Evolutionary conservation across 2,888 invertebrate species (phyloP).

Genomic region (Melanargia galathea): DNA sequence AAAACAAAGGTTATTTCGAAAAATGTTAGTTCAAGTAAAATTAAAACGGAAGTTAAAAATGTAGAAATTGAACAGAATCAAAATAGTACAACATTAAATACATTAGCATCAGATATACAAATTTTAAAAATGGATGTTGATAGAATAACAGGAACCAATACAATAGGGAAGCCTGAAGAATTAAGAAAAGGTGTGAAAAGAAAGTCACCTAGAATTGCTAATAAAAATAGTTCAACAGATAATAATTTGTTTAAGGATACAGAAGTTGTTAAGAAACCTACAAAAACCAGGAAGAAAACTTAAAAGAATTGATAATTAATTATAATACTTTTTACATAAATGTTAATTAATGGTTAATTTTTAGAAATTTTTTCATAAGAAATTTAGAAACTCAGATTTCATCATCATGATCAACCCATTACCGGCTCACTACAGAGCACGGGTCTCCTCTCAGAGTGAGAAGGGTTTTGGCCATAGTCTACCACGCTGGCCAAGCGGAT

Average conservation of each 20-base stretch:
- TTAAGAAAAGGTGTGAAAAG: constrained; percentile 47
- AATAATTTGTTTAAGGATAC: constrained; percentile 12
- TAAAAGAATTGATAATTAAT: background rate
- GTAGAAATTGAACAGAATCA: background rate
- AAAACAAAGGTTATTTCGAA: background rate
- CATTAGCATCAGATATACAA: background rate
- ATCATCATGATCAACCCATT: too few species aligned
- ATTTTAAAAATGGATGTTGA: constrained; percentile 7
- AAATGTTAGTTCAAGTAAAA: background rate
- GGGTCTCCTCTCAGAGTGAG: too few species aligned
- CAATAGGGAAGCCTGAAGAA: background rate
- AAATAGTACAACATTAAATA: background rate
- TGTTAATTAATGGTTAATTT: too few species aligned
- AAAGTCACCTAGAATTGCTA: constrained; percentile 39
- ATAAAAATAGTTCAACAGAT: constrained; percentile 25
- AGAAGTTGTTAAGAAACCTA: constrained; percentile 20
- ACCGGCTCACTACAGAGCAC: too few species aligned
- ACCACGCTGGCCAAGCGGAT: too few species aligned
- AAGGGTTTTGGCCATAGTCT: too few species aligned
- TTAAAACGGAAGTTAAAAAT: background rate
- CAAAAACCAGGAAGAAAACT: constrained; percentile 25
- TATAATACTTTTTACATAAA: too few species aligned
- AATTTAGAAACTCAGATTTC: too few species aligned
- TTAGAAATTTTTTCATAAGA: too few species aligned
- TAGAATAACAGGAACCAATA: background rate